Conservation (phyloP, 2,797 vertebrate genomes). For the Coreius guichenoti region DNA sequence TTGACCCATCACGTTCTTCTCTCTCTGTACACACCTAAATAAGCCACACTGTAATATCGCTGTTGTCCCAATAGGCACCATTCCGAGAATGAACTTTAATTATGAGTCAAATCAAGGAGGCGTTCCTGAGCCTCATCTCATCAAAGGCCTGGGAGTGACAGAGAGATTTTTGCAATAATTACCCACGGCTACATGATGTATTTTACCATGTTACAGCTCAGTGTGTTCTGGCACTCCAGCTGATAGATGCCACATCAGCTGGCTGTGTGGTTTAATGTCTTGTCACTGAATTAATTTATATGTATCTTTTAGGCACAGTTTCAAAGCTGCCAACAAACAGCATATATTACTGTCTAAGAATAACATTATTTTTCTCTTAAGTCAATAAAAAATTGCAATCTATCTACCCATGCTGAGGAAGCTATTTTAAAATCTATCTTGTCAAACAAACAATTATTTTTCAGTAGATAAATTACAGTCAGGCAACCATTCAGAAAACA, state of each 20-base stretch:
- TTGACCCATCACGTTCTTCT: not conserved
- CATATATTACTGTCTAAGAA: slow-evolving; percentile 14
- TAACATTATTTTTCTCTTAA: not conserved
- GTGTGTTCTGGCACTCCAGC: not conserved
- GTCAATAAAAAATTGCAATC: not conserved
- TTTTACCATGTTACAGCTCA: slow-evolving; percentile 31
- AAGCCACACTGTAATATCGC: slow-evolving; percentile 14
- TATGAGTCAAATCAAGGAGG: slow-evolving; percentile 38
- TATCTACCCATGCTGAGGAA: not conserved
- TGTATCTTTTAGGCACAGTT: slow-evolving; percentile 21
- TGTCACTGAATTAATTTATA: slow-evolving; percentile 34
- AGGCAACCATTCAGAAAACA: not conserved
- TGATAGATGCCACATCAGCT: slow-evolving; percentile 16
- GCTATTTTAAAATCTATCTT: not conserved
- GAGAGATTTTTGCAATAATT: slow-evolving; percentile 46
- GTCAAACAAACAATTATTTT: not conserved
- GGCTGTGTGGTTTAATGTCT: slow-evolving; percentile 24
- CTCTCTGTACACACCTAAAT: slow-evolving; percentile 14
- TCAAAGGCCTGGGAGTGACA: slow-evolving; percentile 20
- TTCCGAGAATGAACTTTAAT: slow-evolving; percentile 48
- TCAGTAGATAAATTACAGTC: not conserved
- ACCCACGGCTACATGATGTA: slow-evolving; percentile 29
- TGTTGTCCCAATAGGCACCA: not conserved
- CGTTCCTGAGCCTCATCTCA: not conserved
- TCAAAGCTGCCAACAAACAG: slow-evolving; percentile 7